Percentiles rank a stretch among this genome's conserved stretches.
phyloP scores from a whole-genome alignment of 1,140 invertebrate genomes.

The Saccostrea echinata region DNA sequence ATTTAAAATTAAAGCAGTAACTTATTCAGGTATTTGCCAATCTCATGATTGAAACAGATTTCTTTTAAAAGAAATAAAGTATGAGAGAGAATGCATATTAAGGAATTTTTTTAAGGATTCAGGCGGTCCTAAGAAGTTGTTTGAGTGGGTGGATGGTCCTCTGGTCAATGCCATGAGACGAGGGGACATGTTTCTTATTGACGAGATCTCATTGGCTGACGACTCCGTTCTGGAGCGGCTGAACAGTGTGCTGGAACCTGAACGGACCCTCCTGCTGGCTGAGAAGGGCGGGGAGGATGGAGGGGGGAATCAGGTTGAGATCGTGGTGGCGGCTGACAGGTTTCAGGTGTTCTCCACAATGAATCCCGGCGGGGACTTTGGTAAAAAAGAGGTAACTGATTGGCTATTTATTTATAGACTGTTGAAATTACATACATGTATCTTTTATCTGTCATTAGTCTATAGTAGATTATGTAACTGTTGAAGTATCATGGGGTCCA shows the following conservation, averaged over 20 bases:
- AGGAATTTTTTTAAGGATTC: background rate
- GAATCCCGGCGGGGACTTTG: conserved; percentile 99
- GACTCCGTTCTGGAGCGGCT: conserved; percentile 98
- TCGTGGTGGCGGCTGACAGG: conserved; percentile 84
- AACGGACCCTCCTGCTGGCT: conserved; percentile 92
- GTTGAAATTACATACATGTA: background rate
- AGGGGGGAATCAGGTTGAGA: conserved; percentile 66
- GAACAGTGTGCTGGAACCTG: conserved; percentile 97
- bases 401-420: background rate
- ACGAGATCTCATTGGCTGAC: conserved; percentile 99
- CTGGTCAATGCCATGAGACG: conserved; percentile 93
- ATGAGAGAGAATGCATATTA: too few species aligned
- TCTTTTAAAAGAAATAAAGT: too few species aligned
- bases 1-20: too few species aligned
- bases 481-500: too few species aligned
- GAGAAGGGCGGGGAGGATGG: conserved; percentile 85
- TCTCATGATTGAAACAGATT: too few species aligned
- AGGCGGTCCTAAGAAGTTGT: conserved; percentile 83
- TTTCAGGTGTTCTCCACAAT: conserved; percentile 99
- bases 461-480: too few species aligned
- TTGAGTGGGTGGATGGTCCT: conserved; percentile 99
- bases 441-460: background rate
- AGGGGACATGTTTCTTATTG: conserved; percentile 94
- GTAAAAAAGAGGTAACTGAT: conserved; percentile 94
- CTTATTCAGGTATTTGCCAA: too few species aligned